phyloP scores from a whole-genome alignment of 1,140 invertebrate genomes.

The Dendrolimus punctatus region DNA sequence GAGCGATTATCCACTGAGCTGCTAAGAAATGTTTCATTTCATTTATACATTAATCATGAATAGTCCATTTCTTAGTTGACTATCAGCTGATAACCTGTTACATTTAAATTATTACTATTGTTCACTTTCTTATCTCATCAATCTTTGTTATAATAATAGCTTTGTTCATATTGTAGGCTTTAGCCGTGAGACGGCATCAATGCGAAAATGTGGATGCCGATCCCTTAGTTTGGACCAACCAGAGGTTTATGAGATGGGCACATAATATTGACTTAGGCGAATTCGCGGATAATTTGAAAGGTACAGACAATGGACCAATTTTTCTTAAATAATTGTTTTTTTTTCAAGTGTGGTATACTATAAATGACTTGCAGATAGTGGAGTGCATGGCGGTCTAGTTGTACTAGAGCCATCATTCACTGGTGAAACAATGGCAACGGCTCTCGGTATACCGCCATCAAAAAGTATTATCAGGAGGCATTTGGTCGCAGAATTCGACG shows the following conservation, averaged over 20 bases:
- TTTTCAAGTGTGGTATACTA: no score
- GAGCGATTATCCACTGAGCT: constrained; percentile 38
- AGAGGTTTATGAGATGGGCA: constrained; percentile 93
- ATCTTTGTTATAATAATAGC: constrained; percentile 13
- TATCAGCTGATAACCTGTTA: constrained; percentile 35
- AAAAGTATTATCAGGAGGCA: constrained; percentile 95
- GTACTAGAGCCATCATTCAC: constrained; percentile 94
- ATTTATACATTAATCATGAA: constrained; percentile 45
- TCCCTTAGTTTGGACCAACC: constrained; percentile 95
- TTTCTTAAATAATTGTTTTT: no score
- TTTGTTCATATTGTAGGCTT: constrained; percentile 74
- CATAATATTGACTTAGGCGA: constrained; percentile 93
- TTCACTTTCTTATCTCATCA: constrained; percentile 7
- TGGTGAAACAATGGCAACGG: constrained; percentile 94
- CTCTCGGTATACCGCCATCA: constrained; percentile 91
- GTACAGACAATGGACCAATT: constrained; percentile 52
- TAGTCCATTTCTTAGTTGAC: constrained; percentile 27
- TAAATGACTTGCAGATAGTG: constrained; percentile 78
- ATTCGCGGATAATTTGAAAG: constrained; percentile 95
- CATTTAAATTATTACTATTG: constrained; percentile 21
- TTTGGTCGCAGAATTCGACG: constrained; percentile 90
- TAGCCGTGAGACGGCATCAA: constrained; percentile 89
- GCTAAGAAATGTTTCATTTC: constrained; percentile 39
- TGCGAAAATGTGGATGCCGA: constrained; percentile 91
- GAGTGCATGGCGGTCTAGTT: constrained; percentile 93